Evolutionary conservation across 2,888 invertebrate genomes (phyloP).

Genomic region (Cerastoderma edule): DNA sequence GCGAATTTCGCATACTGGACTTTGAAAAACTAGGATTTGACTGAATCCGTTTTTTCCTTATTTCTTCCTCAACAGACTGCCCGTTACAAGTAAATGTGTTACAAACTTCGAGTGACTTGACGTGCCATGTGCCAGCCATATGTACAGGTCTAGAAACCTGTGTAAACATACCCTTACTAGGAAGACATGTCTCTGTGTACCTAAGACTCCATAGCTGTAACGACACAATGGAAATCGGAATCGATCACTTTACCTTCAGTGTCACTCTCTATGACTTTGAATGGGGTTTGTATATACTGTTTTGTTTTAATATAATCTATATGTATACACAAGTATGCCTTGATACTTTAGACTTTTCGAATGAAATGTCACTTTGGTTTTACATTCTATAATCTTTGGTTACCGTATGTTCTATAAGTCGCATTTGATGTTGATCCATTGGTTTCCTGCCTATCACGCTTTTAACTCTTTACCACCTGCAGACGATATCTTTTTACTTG

Average conservation of each 20-base stretch:
- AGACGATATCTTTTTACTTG: too few relatives aligned
- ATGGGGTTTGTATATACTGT: conserved; percentile 42
- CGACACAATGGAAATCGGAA: conserved; percentile 36
- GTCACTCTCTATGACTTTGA: conserved; percentile 34
- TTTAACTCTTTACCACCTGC: too few relatives aligned
- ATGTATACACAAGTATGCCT: too few relatives aligned
- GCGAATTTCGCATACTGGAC: too few relatives aligned
- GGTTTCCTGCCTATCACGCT: too few relatives aligned
- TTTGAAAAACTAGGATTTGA: neutral
- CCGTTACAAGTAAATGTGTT: conserved; percentile 16
- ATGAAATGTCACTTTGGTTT: too few relatives aligned
- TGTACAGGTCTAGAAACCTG: conserved; percentile 56
- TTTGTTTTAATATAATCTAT: too few relatives aligned
- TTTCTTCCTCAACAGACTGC: conserved; percentile 34
- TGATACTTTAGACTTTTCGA: too few relatives aligned
- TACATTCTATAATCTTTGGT: too few relatives aligned
- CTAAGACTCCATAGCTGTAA: conserved; percentile 35
- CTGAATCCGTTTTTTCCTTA: neutral
- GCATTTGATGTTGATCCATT: too few relatives aligned
- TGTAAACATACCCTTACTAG: conserved; percentile 38
- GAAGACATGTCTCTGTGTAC: conserved; percentile 30
- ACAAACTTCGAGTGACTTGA: conserved; percentile 28
- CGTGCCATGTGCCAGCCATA: conserved; percentile 47
- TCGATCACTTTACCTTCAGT: conserved; percentile 37
- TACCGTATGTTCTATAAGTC: too few relatives aligned